Conservation (phyloP, 92 coral and sea anemone species). For the Montipora capitata region DNA sequence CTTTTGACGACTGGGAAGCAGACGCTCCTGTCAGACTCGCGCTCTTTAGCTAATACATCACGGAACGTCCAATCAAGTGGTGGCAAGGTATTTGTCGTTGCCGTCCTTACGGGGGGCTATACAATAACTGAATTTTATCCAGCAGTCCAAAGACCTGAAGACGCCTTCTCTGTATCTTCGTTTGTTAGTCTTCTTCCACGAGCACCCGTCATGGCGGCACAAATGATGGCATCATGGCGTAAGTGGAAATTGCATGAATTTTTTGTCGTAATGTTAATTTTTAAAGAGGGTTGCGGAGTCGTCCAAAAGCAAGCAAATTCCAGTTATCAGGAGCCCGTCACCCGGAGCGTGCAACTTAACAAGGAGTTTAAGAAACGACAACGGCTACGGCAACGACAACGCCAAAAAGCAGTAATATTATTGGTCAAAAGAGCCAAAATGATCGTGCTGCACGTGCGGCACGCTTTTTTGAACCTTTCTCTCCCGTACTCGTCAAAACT, state of each 20-base stretch:
- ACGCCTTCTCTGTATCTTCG: slow-evolving; percentile 29
- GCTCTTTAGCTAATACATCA: slow-evolving; percentile 63
- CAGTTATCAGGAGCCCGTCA: too few relatives aligned
- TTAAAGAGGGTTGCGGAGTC: too few relatives aligned
- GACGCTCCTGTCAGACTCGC: slow-evolving; percentile 60
- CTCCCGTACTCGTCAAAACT: too few relatives aligned
- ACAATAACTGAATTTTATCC: slow-evolving; percentile 65
- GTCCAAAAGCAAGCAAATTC: too few relatives aligned
- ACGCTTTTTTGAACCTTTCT: too few relatives aligned
- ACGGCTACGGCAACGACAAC: too few relatives aligned
- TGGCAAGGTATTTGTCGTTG: slow-evolving; percentile 84
- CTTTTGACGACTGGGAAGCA: slow-evolving; percentile 86
- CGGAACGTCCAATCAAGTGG: slow-evolving; percentile 74
- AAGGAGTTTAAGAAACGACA: too few relatives aligned
- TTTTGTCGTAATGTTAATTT: neutral
- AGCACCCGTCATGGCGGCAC: slow-evolving; percentile 41
- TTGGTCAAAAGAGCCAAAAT: too few relatives aligned
- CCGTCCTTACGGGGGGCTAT: slow-evolving; percentile 75
- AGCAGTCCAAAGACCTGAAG: slow-evolving; percentile 58
- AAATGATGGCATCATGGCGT: slow-evolving; percentile 58
- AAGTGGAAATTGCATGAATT: neutral
- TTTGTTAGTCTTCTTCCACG: slow-evolving; percentile 45
- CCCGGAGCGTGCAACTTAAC: too few relatives aligned
- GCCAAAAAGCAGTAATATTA: too few relatives aligned
- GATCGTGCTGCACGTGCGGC: too few relatives aligned